Percentiles rank a stretch among this genome's conserved stretches.
Evolutionary conservation across 2,113 vertebrate genomes (phyloP).

Genomic region (Vidua chalybeata): DNA sequence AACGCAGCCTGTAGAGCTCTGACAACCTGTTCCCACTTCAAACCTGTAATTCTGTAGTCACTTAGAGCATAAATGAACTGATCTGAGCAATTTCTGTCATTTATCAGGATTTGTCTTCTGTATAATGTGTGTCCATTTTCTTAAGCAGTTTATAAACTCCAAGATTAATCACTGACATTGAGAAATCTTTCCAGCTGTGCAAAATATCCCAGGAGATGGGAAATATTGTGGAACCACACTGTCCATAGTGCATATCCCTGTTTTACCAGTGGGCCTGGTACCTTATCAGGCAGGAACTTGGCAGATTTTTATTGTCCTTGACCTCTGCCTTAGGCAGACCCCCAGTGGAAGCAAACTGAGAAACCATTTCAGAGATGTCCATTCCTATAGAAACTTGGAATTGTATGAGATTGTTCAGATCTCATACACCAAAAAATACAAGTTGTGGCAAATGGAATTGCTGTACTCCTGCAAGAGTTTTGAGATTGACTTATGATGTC

Average conservation of each 20-base stretch:
- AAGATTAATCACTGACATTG: neutral
- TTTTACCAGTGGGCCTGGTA: neutral
- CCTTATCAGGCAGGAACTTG: neutral
- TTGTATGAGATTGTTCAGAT: neutral
- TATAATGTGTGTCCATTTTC: neutral
- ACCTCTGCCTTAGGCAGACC: neutral
- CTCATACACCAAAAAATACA: neutral
- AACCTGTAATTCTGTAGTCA: neutral
- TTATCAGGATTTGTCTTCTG: neutral
- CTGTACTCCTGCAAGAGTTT: neutral
- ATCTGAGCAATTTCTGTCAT: neutral
- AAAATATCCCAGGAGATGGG: neutral
- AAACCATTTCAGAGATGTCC: neutral
- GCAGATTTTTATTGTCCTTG: neutral
- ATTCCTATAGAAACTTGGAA: neutral
- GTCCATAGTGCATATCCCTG: accelerated
- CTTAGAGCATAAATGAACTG: neutral
- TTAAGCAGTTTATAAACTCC: neutral
- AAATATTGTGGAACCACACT: neutral
- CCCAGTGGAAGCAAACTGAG: neutral
- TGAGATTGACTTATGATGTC: neutral
- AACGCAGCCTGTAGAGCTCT: neutral
- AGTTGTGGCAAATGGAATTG: neutral
- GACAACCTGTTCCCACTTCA: neutral
- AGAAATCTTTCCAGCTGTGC: neutral